Evolutionary conservation across 2,113 vertebrate species (phyloP), one percentile per base, ranked within the genome.

Genomic region (Eretmochelys imbricata): DNA sequence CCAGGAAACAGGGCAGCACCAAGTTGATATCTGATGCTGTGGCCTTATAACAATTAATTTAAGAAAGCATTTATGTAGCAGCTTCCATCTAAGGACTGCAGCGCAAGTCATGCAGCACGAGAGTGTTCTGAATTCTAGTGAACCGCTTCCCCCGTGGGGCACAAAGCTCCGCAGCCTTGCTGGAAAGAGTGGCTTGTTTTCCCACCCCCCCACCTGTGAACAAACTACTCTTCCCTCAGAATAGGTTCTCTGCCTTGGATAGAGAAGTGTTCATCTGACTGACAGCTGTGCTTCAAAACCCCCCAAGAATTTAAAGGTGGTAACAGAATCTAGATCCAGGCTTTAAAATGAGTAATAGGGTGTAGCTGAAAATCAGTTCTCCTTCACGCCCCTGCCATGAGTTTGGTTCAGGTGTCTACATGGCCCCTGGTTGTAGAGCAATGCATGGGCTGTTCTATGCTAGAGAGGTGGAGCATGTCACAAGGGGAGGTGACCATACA

Each of bases 1-100:
- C 48, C 75, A 57, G 35, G 0, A 2, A 75, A 0, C 0, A 5
- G 5, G 49, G 59, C 5, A 3, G 2, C 1, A 0, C 0, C 53
- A 14, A 76, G 1, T 2, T 17, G 35, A 38, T 1, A 10, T 1
- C 8, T 35, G 65, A n/a, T 53, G n/a, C 49, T 8, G 12, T 1
- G 80, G 10, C 27, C 54, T 29, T 50, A 0, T 76, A 6, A 62
- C 92, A 75, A 17, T 51, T 53, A 42, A 38, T 1, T 17, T 0
- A 6, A 0, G 0, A 7, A 1, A 1, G 20, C 19, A 19, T n/a
- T 38, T 72, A 20, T 38, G 4, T 38, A 8, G n/a, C 65, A 72
- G 65, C 19, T 48, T 9, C 53, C 48, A 1, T 12, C 31, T 0
- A 1, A 6, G 16, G 27, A 2, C 14, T 54, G 19, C 8, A 1